phyloP scores from a whole-genome alignment of 2,888 invertebrate species.

The Troides helena region DNA sequence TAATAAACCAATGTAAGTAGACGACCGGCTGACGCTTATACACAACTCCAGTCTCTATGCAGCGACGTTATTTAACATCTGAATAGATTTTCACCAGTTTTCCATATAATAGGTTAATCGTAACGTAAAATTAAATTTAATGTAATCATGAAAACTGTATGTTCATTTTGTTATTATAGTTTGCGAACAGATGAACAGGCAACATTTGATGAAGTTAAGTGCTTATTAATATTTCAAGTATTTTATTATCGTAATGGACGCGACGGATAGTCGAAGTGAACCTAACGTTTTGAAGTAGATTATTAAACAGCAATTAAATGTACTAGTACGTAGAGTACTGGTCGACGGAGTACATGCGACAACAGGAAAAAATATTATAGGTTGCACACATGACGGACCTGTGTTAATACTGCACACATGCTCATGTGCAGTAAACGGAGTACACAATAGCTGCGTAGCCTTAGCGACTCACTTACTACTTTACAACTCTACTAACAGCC shows the following conservation, averaged over 20 bases:
- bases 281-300: neutral
- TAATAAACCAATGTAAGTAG: neutral
- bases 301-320: constrained; percentile 2
- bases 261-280: neutral
- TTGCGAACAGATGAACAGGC: neutral
- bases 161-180: neutral
- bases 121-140: neutral
- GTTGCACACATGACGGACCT: neutral
- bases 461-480: neutral
- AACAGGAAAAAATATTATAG: constrained; percentile 18
- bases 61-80: neutral
- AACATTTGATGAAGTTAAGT: neutral
- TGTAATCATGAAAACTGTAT: neutral
- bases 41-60: neutral
- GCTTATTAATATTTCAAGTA: neutral
- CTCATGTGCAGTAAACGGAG: neutral
- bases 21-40: neutral
- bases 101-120: neutral
- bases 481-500: neutral
- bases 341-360: constrained; percentile 8
- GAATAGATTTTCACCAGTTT: neutral
- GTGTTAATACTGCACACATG: constrained; percentile 8
- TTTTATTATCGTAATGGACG: constrained; percentile 2
- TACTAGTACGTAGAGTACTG: neutral
- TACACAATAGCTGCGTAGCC: neutral